These are phyloP conservation scores for Steinernema feltiae DNA, from an alignment of 1,140 invertebrate genomes.

Conservation along the genomic window DNA sequence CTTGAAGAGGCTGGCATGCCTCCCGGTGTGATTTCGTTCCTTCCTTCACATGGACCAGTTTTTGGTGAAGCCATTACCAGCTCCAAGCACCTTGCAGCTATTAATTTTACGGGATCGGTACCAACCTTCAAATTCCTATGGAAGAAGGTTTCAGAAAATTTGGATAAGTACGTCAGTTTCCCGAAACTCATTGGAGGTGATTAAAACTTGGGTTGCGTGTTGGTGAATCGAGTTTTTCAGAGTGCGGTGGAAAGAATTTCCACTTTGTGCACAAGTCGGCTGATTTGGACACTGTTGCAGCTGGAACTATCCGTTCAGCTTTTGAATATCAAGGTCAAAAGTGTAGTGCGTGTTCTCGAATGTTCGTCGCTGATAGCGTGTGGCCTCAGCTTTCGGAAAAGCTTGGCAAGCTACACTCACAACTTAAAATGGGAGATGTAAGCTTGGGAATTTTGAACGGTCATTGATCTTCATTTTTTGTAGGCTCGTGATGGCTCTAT, in stretches of 20 bases:
- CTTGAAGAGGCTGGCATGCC: conserved; percentile 78
- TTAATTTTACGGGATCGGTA: conserved; percentile 96
- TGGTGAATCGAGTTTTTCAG: conserved; percentile 58
- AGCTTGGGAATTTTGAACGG: conserved; percentile 17
- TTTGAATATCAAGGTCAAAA: conserved; percentile 96
- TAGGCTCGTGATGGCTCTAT: conserved; percentile 58
- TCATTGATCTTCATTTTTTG: conserved; percentile 16
- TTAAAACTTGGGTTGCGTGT: conserved; percentile 11
- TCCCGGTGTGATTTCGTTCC: conserved; percentile 89
- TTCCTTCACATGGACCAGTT: conserved; percentile 84
- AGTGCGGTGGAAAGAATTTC: conserved; percentile 98
- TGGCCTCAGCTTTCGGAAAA: conserved; percentile 69
- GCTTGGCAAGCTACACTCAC: conserved; percentile 56
- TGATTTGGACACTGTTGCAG: conserved; percentile 74
- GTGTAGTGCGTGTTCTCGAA: conserved; percentile 91
- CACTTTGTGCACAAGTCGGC: conserved; percentile 91
- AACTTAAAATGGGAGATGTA: conserved; percentile 59
- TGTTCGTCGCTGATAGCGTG: conserved; percentile 85
- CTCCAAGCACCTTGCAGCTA: conserved; percentile 77
- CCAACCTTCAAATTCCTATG: conserved; percentile 84
- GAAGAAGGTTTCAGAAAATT: conserved; percentile 82
- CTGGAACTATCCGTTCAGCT: conserved; percentile 77
- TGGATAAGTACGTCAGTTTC: conserved; percentile 78
- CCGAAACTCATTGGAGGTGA: conserved; percentile 74
- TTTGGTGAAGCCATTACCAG: conserved; percentile 85